phyloP scores from a whole-genome alignment of 2,113 vertebrate species.

The Cranoglanis bouderius region DNA sequence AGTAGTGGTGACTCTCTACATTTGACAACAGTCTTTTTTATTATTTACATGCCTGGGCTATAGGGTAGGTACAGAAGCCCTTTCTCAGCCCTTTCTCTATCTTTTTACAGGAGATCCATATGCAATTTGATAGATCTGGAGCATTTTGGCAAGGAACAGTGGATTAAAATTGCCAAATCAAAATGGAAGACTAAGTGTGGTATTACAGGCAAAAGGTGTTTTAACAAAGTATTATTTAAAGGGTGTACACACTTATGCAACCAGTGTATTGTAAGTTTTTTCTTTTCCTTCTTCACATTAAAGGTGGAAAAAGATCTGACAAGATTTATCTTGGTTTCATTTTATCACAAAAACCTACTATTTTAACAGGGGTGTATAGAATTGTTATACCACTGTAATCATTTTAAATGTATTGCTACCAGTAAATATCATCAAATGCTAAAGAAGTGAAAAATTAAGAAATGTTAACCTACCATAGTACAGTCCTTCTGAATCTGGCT shows the following conservation, averaged over 20 bases:
- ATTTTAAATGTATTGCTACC: neutral
- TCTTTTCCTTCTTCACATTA: neutral
- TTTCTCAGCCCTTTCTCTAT: no score
- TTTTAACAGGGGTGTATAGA: neutral
- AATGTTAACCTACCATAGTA: constrained; percentile 64
- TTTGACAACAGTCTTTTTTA: neutral
- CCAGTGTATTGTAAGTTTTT: neutral
- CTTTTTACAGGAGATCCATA: no score
- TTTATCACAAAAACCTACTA: neutral
- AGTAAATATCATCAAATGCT: neutral
- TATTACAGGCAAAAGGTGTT: neutral
- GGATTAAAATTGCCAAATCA: neutral
- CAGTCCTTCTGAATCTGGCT: constrained; percentile 23
- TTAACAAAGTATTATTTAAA: neutral
- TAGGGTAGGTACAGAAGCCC: neutral
- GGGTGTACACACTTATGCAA: neutral
- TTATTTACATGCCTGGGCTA: neutral
- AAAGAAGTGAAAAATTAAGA: neutral
- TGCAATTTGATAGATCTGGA: neutral
- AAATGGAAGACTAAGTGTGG: neutral
- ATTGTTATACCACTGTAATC: neutral
- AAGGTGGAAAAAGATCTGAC: neutral
- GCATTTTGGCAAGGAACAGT: neutral
- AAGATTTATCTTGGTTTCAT: neutral
- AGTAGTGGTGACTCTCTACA: neutral